Evolutionary conservation across 2,113 vertebrate genomes (phyloP).

Genomic region (Irena cyanogastra): DNA sequence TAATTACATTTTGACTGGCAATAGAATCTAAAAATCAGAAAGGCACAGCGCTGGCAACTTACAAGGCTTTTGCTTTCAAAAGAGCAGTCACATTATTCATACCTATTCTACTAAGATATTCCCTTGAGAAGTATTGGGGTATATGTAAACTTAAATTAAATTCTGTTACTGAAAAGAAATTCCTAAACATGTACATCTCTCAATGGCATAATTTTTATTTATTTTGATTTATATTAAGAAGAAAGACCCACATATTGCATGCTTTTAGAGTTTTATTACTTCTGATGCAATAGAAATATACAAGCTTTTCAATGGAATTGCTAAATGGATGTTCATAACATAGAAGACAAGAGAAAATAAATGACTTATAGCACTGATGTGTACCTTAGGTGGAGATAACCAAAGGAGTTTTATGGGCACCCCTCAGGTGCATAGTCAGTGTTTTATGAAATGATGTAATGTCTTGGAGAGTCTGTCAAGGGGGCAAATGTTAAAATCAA

Average conservation of each 20-base stretch:
- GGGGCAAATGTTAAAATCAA: neutral
- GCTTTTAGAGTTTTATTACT: neutral
- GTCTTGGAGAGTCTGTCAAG: neutral
- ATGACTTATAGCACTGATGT: neutral
- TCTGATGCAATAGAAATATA: neutral
- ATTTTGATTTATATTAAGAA: neutral
- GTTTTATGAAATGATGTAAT: neutral
- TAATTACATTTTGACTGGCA: neutral
- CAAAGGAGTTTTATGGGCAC: neutral
- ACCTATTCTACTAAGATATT: neutral
- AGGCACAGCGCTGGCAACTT: neutral
- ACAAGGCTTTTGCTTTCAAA: neutral
- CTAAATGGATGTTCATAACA: neutral
- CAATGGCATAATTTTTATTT: neutral
- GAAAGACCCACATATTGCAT: neutral
- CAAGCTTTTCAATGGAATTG: neutral
- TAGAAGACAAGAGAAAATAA: neutral
- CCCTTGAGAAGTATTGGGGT: neutral
- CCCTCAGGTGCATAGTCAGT: neutral
- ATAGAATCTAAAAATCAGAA: neutral
- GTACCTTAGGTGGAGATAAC: neutral
- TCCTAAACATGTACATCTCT: neutral
- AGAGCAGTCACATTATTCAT: neutral
- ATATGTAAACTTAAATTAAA: slow-evolving; percentile 9
- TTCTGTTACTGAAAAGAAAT: neutral